Evolutionary conservation across 2,113 vertebrate genomes (phyloP).

Genomic region (Tetrax tetrax): DNA sequence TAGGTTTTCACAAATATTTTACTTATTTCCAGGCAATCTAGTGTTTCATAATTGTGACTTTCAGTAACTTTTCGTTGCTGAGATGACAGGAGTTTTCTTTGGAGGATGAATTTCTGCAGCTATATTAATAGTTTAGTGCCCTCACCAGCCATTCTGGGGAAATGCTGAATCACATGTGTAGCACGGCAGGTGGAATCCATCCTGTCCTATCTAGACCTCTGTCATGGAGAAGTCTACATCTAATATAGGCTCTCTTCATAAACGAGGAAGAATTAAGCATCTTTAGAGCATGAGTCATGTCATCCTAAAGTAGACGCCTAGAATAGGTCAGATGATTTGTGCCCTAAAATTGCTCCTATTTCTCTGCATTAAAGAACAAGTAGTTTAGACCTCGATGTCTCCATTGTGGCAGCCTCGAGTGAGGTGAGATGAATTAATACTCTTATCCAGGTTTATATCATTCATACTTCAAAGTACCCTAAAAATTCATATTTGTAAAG

Average conservation of each 20-base stretch:
- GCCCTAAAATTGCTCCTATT: slow-evolving; percentile 47
- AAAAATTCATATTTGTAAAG: neutral
- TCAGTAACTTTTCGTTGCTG: neutral
- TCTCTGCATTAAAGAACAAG: slow-evolving; percentile 2
- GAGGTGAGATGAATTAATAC: neutral
- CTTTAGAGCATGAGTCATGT: slow-evolving; percentile 51
- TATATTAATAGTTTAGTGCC: slow-evolving; percentile 56
- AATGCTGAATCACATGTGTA: slow-evolving; percentile 45
- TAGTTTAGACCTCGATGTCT: neutral
- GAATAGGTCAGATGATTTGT: slow-evolving; percentile 50
- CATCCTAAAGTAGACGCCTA: slow-evolving; percentile 40
- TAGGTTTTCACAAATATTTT: neutral
- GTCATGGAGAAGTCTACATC: slow-evolving; percentile 27
- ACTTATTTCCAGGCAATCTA: neutral
- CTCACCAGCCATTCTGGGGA: slow-evolving; percentile 49
- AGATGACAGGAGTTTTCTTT: neutral
- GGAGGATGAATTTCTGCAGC: neutral
- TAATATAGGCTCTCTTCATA: slow-evolving; percentile 50
- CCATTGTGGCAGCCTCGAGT: neutral
- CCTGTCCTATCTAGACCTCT: slow-evolving; percentile 6
- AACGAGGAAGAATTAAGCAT: slow-evolving; percentile 36
- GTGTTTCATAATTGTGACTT: neutral
- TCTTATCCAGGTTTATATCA: neutral
- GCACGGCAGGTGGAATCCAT: slow-evolving; percentile 29
- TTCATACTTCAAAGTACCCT: neutral